Evolutionary conservation across 35 echinoderm and acorn worm genomes (phyloP).

Genomic region (Stichopus chloronotus): DNA sequence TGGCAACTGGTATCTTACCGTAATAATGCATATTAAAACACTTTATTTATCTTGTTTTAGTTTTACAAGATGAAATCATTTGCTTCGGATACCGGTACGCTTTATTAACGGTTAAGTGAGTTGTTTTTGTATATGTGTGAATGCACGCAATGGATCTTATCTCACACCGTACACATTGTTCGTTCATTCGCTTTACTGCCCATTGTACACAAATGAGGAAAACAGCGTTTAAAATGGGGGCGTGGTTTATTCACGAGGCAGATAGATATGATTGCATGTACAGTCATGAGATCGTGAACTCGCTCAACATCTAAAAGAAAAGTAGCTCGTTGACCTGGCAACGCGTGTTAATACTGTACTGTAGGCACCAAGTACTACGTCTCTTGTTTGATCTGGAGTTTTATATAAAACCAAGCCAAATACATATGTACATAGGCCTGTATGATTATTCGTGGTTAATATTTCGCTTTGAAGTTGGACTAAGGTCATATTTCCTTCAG

Average conservation of each 20-base stretch:
- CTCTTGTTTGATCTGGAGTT: no score
- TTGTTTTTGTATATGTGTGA: no score
- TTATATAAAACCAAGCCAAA: no score
- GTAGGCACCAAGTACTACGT: no score
- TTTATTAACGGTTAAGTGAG: no score
- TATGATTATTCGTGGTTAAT: no score
- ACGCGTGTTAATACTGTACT: not conserved
- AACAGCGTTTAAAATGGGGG: not conserved
- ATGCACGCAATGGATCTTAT: not conserved
- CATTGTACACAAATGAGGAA: constrained; percentile 41
- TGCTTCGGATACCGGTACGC: no score
- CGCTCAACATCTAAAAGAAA: not conserved
- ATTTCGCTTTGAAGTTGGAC: no score
- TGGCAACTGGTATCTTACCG: not conserved
- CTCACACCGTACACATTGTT: constrained; percentile 19
- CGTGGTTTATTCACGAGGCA: not conserved
- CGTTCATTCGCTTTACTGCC: not conserved
- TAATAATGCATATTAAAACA: not conserved
- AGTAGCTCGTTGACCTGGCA: not conserved
- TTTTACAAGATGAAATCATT: no score
- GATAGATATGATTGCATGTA: not conserved
- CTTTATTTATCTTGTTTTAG: not conserved
- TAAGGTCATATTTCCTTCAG: no score
- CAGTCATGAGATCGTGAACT: constrained; percentile 21
- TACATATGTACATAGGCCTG: no score